Base-by-base conservation (phyloP, 2,113 vertebrate species). In the Nesogale talazaci region DNA sequence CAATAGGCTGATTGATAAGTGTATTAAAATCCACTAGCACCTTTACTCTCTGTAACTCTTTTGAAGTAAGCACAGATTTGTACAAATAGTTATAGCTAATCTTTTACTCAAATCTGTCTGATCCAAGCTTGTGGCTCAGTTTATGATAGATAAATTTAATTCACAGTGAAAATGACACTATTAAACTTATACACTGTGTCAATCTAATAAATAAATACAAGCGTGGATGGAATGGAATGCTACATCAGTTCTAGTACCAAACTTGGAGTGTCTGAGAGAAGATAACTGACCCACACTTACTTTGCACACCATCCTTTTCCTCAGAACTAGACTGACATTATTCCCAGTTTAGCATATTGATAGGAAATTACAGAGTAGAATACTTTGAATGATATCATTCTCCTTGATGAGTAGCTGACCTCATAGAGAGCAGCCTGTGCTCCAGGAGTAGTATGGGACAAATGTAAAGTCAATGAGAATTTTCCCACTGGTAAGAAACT, bases 261-360 rank as follows among this genome's bases (percentile, higher is more conserved):
- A 52, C 61, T 90, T 80, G 57, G 86, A 67, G 57, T 72, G 34
- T 11, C 72, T 76, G 84, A 81, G 25, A 84, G 56, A 91, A 91
- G 15, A 69, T n/a, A 61, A 3, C 36, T 38, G 34, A 70, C 75
- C 86, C 36, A 40, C 23, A 56, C 27, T 93, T 88, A 61, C 38
- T 63, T 63, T 92, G 23, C 57, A 87, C 81, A 36, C 56, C 52
- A 1, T 52, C 27, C 52, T 65, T 65, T 56, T 87, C 40, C 46
- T 52, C 9, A 63, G 57, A 14, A 17, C 65, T 79, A 59, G 59
- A 14, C 77, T 74, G 29, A 63, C 31, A 78, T 74, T 78, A 77
- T 89, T 17, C 70, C 31, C 15, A 59, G 81, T 87, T 40, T 15
- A 81, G 1, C 12, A 31, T 20, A 52, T 29, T 19, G 6, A 70